phyloP scores from a whole-genome alignment of 2,797 vertebrate species.

The Sebastes melanostomus region DNA sequence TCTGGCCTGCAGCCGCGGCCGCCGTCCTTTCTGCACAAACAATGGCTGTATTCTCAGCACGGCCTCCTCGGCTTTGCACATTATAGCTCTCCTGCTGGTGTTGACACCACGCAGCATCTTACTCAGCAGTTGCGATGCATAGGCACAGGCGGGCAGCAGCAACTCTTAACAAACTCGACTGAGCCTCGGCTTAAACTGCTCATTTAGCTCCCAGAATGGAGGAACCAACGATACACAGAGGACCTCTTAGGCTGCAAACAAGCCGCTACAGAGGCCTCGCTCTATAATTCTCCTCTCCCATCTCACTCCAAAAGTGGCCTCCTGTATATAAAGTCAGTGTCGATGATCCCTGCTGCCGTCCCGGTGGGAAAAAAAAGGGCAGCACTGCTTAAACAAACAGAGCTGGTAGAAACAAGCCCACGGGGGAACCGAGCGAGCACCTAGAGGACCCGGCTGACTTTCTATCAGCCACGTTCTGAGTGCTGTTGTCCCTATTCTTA shows the following conservation, averaged over 20 bases:
- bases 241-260: slow-evolving; percentile 47
- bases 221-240: slow-evolving; percentile 42
- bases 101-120: slow-evolving; percentile 43
- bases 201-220: slow-evolving; percentile 46
- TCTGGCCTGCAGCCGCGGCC: slow-evolving; percentile 1
- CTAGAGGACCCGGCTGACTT: not conserved
- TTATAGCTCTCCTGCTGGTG: slow-evolving; percentile 43
- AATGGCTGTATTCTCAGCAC: slow-evolving; percentile 56
- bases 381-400: slow-evolving; percentile 37
- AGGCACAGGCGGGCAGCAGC: not conserved
- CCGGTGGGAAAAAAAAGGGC: slow-evolving; percentile 16
- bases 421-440: not conserved
- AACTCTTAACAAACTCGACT: slow-evolving; percentile 16
- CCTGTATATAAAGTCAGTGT: slow-evolving; percentile 5
- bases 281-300: not conserved
- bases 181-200: slow-evolving; percentile 36
- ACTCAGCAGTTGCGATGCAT: slow-evolving; percentile 47
- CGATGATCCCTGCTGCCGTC: slow-evolving; percentile 14
- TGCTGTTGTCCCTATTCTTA: slow-evolving; percentile 20
- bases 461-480: not conserved
- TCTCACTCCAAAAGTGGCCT: slow-evolving; percentile 10
- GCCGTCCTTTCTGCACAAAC: slow-evolving; percentile 31
- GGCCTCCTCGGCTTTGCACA: slow-evolving; percentile 14
- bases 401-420: slow-evolving; percentile 11
- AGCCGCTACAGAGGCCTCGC: slow-evolving; percentile 30